A percentile compares a stretch with the other conserved stretches of the same genome.
phyloP scores from a whole-genome alignment of 2,888 invertebrate genomes.

The Tromatobia lineatoria region DNA sequence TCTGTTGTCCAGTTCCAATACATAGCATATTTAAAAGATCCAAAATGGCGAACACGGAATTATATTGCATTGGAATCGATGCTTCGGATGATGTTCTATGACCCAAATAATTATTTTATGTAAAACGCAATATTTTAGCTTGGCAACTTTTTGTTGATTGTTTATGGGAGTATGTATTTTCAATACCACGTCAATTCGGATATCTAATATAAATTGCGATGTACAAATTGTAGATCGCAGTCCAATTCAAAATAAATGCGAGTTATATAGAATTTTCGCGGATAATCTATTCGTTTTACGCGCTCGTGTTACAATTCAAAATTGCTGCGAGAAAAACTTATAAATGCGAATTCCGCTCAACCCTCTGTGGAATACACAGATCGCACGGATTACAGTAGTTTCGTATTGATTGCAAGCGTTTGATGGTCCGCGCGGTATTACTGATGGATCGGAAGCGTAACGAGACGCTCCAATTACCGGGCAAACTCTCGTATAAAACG shows the following conservation, averaged over 20 bases:
- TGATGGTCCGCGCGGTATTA: conserved; percentile 24
- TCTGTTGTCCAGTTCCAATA: not conserved
- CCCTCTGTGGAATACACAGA: not conserved
- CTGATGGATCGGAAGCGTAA: conserved; percentile 31
- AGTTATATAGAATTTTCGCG: not conserved
- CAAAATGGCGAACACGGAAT: not conserved
- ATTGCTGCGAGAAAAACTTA: not conserved
- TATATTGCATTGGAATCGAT: not conserved
- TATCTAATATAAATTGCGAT: not conserved
- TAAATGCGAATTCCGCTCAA: not conserved
- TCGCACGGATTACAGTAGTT: conserved; percentile 23
- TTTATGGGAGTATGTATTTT: not conserved
- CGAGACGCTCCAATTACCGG: conserved; percentile 23
- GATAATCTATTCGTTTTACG: conserved; percentile 6
- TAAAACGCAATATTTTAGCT: not conserved
- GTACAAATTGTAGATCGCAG: not conserved
- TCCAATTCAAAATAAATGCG: not conserved
- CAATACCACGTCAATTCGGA: not conserved
- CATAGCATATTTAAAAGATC: not conserved
- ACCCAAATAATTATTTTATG: not conserved
- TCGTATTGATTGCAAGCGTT: conserved; percentile 22
- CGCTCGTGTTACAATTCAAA: not conserved
- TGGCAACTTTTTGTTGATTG: not conserved
- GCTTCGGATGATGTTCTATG: not conserved
- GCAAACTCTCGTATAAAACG: conserved; percentile 29